Evolutionary conservation across 2,888 invertebrate genomes (phyloP).

Genomic region (Lasioglossum malachurum): DNA sequence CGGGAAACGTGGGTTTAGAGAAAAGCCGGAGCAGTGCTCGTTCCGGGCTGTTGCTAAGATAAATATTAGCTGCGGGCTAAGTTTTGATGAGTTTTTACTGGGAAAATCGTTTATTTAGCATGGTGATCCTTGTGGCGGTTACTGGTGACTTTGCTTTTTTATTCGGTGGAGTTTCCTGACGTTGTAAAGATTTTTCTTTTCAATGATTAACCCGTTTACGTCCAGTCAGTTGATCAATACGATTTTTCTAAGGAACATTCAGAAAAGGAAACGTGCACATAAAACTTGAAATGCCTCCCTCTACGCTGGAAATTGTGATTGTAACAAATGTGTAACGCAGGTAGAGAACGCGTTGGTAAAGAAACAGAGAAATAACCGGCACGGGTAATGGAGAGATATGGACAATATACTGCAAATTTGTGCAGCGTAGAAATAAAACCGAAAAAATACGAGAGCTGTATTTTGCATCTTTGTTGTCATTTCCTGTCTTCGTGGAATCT

Average conservation of each 20-base stretch:
- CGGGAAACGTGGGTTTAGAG: background rate
- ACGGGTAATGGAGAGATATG: too few species aligned
- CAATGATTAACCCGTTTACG: background rate
- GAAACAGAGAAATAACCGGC: too few species aligned
- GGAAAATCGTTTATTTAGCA: background rate
- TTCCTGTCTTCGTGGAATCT: background rate
- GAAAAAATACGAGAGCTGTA: background rate
- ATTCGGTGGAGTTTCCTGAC: background rate
- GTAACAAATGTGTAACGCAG: too few species aligned
- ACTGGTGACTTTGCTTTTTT: background rate
- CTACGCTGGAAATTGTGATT: too few species aligned
- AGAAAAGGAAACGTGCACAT: background rate
- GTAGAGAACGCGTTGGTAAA: too few species aligned
- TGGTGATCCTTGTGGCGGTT: background rate
- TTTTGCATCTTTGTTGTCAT: background rate
- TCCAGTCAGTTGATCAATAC: background rate
- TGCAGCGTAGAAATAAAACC: too few species aligned
- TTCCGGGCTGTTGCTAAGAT: background rate
- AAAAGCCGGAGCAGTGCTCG: background rate
- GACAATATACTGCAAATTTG: too few species aligned
- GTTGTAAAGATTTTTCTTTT: background rate
- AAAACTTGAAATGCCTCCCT: too few species aligned
- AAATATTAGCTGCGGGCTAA: background rate
- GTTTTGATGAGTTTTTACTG: conserved; percentile 4
- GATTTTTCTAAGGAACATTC: background rate